Percentiles rank a stretch among this genome's conserved stretches.
phyloP scores from a whole-genome alignment of 1,140 invertebrate species.

The Trachymyrmex cornetzi region DNA sequence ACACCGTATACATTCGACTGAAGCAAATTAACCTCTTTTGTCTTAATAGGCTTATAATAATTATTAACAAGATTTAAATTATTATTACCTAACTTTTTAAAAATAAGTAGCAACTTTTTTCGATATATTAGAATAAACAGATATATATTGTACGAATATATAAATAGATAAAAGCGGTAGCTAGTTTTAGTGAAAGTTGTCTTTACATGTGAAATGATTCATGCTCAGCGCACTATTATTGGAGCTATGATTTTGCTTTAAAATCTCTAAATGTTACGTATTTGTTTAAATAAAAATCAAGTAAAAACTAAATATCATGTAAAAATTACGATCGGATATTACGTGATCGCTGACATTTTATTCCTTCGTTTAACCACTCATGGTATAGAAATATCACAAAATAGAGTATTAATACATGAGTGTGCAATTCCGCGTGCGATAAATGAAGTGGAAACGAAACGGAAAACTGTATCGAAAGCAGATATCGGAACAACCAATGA shows the following conservation, averaged over 20 bases:
- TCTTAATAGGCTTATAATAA: background rate
- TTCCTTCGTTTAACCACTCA: background rate
- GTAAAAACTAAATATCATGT: slow-evolving; percentile 8
- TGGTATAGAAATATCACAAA: background rate
- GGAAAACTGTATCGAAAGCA: slow-evolving; percentile 48
- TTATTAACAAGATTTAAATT: slow-evolving; percentile 11
- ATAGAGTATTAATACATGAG: background rate
- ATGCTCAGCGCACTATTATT: background rate
- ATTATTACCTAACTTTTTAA: background rate
- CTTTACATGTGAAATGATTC: slow-evolving; percentile 28
- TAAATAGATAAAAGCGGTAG: slow-evolving; percentile 25
- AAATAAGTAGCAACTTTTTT: slow-evolving; percentile 18
- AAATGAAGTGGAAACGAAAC: slow-evolving; percentile 24
- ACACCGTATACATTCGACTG: background rate
- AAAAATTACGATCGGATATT: background rate
- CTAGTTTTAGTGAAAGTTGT: slow-evolving; percentile 31
- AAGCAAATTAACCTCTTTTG: background rate
- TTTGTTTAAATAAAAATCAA: slow-evolving; percentile 17
- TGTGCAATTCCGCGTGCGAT: background rate
- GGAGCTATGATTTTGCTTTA: background rate
- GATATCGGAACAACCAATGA: background rate
- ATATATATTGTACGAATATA: background rate
- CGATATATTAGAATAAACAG: background rate
- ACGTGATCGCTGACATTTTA: slow-evolving; percentile 9
- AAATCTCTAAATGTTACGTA: background rate